Base-by-base conservation (phyloP, 2,113 vertebrate species). In the Hippocampus abdominalis region DNA sequence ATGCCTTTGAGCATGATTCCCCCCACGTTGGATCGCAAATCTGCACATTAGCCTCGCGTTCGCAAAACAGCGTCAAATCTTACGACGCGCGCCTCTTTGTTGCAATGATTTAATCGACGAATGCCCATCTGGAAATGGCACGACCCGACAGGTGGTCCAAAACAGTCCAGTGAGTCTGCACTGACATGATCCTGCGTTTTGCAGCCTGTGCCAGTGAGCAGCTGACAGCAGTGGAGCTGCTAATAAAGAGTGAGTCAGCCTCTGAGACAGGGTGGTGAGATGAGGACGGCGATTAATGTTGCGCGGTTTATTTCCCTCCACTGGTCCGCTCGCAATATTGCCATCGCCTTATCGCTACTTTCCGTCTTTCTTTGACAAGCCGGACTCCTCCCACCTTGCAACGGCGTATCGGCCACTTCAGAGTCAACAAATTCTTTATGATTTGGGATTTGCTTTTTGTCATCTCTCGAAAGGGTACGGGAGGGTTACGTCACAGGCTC, bases 181-280 rank as follows among this genome's bases (percentile, higher is more conserved):
- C 39, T 27, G 63, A 67, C 44, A 69, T 25, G 53, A 70, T 29
- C 27, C 40, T 68, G 59, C 32, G 53, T 36, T 62, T 36, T 53
- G 39, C 8, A 40, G 69, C 53, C 73, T 49, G 74, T 29, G 60
- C 66, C 74, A 54, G 71, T 36, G 70, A 86, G 74, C 72, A 76
- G 74, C 80, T 83, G 78, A 79, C 77, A 81, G 81, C 71, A 75
- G 73, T 70, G 74, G 81, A 72, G 67, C 66, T 60, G 80, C 74
- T 86, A 78, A 83, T 80, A 74, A 83, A 76, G 81, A 82, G 74
- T 86, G 87, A 89, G 84, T 86, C 87, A 84, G 80, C 68, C 75
- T 81, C 57, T 44, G 71, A 81, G 80, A 83, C 82, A 73, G 72
- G 60, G 80, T 74, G 84, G 53, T 75, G 77, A 49, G 81, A 81